Evolutionary conservation across 2,888 invertebrate genomes (phyloP).

Genomic region (Hydrotaea diabolus): DNA sequence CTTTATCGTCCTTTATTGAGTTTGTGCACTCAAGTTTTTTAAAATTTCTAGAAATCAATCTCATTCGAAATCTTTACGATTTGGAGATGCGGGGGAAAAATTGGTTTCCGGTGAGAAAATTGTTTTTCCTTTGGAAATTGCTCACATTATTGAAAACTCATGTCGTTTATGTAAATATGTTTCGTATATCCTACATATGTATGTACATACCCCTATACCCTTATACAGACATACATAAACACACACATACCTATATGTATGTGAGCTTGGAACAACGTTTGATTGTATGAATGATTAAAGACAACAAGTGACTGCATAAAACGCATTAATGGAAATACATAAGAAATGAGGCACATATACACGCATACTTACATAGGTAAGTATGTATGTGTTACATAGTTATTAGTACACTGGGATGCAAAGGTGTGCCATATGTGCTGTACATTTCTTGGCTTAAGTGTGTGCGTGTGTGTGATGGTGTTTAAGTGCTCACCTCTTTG

Average conservation of each 20-base stretch:
- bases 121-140: no score
- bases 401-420: background rate
- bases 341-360: background rate
- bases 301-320: slow-evolving; percentile 10
- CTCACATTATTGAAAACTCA: no score
- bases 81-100: no score
- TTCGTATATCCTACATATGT: no score
- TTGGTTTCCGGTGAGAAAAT: no score
- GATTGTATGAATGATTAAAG: slow-evolving; percentile 34
- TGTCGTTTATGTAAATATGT: no score
- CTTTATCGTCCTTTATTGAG: no score
- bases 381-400: background rate
- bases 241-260: background rate
- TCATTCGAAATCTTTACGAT: no score
- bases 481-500: background rate
- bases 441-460: background rate
- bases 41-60: no score
- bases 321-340: slow-evolving; percentile 18
- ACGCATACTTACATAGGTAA: slow-evolving; percentile 10
- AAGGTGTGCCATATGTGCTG: background rate
- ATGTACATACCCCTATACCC: no score
- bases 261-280: slow-evolving; percentile 15
- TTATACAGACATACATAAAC: no score
- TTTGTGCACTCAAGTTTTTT: no score
- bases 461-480: background rate